A percentile compares a stretch with the other conserved stretches of the same genome.
These are phyloP conservation scores for Alaudala cheleensis DNA, from an alignment of 2,113 vertebrate genomes.

Conservation along the genomic window DNA sequence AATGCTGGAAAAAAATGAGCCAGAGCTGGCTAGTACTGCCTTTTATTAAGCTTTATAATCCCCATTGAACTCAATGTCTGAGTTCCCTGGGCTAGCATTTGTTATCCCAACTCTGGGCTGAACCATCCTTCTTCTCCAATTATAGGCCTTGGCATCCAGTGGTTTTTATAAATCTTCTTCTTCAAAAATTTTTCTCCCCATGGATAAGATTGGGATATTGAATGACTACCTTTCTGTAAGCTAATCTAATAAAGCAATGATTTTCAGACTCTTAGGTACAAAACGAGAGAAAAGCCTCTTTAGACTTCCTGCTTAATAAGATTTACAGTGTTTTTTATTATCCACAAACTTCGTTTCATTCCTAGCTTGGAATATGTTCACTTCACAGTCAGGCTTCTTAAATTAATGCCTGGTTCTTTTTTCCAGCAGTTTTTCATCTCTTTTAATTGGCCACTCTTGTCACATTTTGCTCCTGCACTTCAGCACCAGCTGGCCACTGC, in stretches of 20 bases:
- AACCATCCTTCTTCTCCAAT: slow-evolving; percentile 17
- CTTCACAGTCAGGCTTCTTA: background rate
- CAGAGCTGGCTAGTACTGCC: slow-evolving; percentile 2
- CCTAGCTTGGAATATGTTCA: background rate
- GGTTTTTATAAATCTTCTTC: slow-evolving; percentile 18
- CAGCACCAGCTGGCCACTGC: accelerated
- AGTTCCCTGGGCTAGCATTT: slow-evolving; percentile 39
- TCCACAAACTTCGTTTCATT: slow-evolving; percentile 24
- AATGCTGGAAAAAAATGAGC: background rate
- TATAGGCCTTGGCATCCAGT: background rate
- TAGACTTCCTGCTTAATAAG: slow-evolving; percentile 55
- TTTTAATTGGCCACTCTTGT: background rate
- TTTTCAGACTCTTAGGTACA: slow-evolving; percentile 52
- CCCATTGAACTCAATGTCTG: background rate
- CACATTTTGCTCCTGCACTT: background rate
- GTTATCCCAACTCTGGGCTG: slow-evolving; percentile 11
- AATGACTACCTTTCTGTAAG: slow-evolving; percentile 49
- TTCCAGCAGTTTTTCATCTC: background rate
- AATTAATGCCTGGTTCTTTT: background rate
- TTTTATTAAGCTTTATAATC: slow-evolving; percentile 44
- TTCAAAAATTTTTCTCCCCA: background rate
- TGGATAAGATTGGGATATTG: slow-evolving; percentile 25
- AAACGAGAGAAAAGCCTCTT: slow-evolving; percentile 60
- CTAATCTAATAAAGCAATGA: slow-evolving; percentile 49
- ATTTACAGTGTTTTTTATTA: slow-evolving; percentile 58